Evolutionary conservation across 2,113 vertebrate species (phyloP).

Genomic region (Leucopsar rothschildi): DNA sequence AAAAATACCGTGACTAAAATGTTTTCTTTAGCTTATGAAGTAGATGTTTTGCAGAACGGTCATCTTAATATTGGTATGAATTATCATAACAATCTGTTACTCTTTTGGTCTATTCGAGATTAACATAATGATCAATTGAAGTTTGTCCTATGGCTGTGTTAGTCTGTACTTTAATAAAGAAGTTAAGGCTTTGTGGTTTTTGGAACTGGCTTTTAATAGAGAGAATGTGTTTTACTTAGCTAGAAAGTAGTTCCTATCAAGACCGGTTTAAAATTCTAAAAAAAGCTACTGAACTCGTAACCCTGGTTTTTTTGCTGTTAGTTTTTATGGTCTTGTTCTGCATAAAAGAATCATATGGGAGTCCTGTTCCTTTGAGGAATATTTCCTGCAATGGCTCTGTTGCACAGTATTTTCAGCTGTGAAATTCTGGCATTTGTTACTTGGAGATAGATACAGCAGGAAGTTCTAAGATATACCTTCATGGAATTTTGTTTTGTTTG

Average conservation of each 20-base stretch:
- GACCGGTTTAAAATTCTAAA: background rate
- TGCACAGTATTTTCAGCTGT: background rate
- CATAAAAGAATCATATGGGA: background rate
- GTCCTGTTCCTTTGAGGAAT: background rate
- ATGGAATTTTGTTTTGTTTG: background rate
- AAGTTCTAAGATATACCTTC: background rate
- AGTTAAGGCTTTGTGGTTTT: background rate
- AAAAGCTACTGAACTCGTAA: background rate
- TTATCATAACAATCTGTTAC: background rate
- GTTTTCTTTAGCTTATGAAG: background rate
- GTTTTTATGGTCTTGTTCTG: background rate
- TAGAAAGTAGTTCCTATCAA: background rate
- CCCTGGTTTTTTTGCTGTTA: background rate
- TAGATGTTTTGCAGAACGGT: background rate
- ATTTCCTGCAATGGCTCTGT: background rate
- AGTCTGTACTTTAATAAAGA: background rate
- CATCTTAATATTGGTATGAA: background rate
- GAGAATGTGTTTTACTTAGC: background rate
- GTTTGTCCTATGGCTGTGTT: background rate
- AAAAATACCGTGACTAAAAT: background rate
- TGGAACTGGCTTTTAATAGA: background rate
- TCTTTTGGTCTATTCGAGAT: background rate
- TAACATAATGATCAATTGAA: accelerated
- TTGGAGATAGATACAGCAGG: background rate
- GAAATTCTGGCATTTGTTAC: background rate